Conservation (phyloP, 2,888 invertebrate genomes). For the Cheilosia soror region DNA sequence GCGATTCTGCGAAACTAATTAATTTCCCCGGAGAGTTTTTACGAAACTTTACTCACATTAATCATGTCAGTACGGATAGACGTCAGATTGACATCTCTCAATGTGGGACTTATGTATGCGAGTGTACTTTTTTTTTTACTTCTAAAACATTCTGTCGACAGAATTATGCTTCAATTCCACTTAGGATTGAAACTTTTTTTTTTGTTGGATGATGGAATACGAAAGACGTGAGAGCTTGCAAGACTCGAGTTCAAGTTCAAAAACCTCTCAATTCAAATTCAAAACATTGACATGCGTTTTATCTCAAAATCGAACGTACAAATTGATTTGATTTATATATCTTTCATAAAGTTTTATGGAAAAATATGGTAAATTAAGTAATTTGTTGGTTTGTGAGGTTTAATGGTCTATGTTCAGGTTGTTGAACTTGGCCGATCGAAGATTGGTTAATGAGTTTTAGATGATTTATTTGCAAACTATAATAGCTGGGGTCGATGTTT, state of each 20-base stretch:
- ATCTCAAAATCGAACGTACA: slow-evolving; percentile 35
- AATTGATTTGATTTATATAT: slow-evolving; percentile 61
- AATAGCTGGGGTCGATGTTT: background rate
- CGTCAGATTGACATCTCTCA: slow-evolving; percentile 60
- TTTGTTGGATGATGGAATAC: slow-evolving; percentile 1
- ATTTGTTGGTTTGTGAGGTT: slow-evolving; percentile 5
- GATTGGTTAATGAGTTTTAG: background rate
- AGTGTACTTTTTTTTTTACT: background rate
- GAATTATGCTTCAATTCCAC: slow-evolving; percentile 67
- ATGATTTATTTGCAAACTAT: background rate
- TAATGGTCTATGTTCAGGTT: background rate
- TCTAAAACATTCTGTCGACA: slow-evolving; percentile 72
- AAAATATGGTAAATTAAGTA: slow-evolving; percentile 46
- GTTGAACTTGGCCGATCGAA: slow-evolving; percentile 18
- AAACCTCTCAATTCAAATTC: slow-evolving; percentile 54
- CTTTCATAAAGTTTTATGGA: slow-evolving; percentile 45
- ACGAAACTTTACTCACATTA: slow-evolving; percentile 14
- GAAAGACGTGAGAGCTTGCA: slow-evolving; percentile 27
- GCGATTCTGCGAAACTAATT: slow-evolving; percentile 11
- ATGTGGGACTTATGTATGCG: slow-evolving; percentile 5
- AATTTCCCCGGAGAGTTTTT: slow-evolving; percentile 23
- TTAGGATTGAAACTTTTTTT: slow-evolving; percentile 31
- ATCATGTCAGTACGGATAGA: slow-evolving; percentile 42
- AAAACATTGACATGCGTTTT: slow-evolving; percentile 69
- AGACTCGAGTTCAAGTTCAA: slow-evolving; percentile 73